Evolutionary conservation across 2,113 vertebrate species (phyloP), one percentile per base, ranked within the genome.

Genomic region (Telmatochromis sp.): DNA sequence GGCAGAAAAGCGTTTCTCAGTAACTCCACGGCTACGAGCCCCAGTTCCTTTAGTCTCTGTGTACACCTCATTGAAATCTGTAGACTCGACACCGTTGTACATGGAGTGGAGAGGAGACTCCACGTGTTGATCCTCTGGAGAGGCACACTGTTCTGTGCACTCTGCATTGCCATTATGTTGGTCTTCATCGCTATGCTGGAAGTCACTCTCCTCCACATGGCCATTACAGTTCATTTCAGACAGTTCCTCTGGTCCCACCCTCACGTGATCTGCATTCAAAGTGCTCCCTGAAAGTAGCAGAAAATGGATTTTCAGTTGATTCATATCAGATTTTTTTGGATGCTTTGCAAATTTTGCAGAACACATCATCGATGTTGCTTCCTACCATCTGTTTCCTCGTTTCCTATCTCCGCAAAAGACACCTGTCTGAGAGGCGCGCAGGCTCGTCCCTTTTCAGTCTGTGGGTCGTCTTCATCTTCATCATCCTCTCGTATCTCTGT

Each of bases 221-320:
- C 98, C 98, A 3, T 99, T 99, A 93, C 97, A 98, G 94, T 97
- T 98, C 49, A 97, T 87, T 93, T 98, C 96, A 1, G 91, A 51
- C 92, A 91, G 85, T 9, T 21, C 79, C 65, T 94, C 90, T 93
- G 94, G 88, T 92, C 85, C 87, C 83, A 26, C 28, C 35, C 90
- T 81, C 33, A 55, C 17, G 55, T 75, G n/a, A 53, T 93, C 91
- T 85, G 80, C 81, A 85, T 31, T 90, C 9, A 28, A 57, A 28
- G 26, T 58, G 80, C 85, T 85, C 81, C 92, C 96, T 96, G 85
- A 37, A 21, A 80, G 11, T 2, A 57, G 21, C 9, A 31, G 63
- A 28, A n/a, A n/a, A 85, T 6, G 6, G 3, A 3, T 73, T 37
- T 53, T 42, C 14, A 53, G 23, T 17, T 8, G 9, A 85, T 15